Conservation (phyloP, 2,797 vertebrate species). For the Salmo trutta region DNA sequence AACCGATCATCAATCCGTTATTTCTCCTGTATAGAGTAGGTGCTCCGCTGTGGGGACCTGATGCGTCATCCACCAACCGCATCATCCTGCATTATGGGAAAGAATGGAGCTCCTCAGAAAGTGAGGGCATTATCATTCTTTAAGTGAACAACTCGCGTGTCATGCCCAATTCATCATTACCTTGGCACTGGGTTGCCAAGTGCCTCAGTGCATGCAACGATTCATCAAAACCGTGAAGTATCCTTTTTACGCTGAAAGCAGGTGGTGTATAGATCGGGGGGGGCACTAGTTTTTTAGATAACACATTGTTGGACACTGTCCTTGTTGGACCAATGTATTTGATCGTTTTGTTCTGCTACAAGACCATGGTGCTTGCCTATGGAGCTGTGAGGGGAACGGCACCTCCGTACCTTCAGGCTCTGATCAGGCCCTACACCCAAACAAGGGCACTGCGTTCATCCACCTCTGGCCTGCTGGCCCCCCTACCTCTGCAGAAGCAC, state of each 20-base stretch:
- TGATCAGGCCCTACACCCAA: too few relatives aligned
- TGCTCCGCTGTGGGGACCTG: conserved; percentile 3
- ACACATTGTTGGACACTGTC: neutral
- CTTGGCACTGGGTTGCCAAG: conserved; percentile 34
- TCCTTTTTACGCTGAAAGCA: neutral
- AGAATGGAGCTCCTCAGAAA: conserved; percentile 6
- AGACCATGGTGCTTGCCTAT: too few relatives aligned
- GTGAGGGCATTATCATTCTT: conserved; percentile 34
- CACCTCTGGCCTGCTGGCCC: too few relatives aligned
- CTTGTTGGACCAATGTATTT: neutral
- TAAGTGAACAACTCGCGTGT: conserved; percentile 25
- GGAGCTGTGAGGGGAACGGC: too few relatives aligned
- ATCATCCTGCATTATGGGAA: conserved; percentile 12
- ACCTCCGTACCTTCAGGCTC: too few relatives aligned
- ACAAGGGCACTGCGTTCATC: too few relatives aligned
- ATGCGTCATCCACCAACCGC: neutral
- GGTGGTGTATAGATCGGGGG: neutral
- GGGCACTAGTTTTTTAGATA: neutral
- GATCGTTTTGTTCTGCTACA: neutral
- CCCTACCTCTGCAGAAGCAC: too few relatives aligned
- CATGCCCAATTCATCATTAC: conserved; percentile 41
- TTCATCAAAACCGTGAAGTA: conserved; percentile 24
- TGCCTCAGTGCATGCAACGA: conserved; percentile 16
- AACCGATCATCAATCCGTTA: conserved; percentile 2
- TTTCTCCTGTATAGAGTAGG: neutral